phyloP scores from a whole-genome alignment of 2,797 vertebrate species.

The Alca torda region DNA sequence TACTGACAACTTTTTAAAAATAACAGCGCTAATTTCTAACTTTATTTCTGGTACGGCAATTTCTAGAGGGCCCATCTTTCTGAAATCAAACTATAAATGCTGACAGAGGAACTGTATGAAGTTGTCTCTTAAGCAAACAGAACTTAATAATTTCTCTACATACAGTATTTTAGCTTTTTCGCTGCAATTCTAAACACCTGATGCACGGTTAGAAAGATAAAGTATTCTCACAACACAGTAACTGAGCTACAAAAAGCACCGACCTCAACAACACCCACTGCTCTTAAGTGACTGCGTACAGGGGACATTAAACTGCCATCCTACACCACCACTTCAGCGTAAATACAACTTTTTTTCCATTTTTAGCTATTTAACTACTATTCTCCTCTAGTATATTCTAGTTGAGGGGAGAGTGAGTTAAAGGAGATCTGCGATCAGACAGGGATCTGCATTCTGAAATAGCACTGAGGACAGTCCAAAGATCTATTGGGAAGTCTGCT shows the following conservation, averaged over 20 bases:
- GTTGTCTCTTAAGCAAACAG: not conserved
- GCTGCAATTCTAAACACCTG: not conserved
- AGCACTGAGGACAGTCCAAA: not conserved
- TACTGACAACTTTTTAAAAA: not conserved
- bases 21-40: not conserved
- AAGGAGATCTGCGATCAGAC: not conserved
- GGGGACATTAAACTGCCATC: not conserved
- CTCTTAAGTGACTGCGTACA: not conserved
- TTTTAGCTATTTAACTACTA: not conserved
- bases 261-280: no score
- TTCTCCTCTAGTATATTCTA: not conserved
- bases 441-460: not conserved
- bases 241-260: not conserved
- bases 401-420: not conserved
- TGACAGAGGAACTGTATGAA: not conserved
- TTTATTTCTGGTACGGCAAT: not conserved
- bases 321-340: not conserved
- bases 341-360: not conserved
- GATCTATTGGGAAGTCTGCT: not conserved
- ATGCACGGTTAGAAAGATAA: not conserved
- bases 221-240: not conserved
- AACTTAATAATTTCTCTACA: not conserved
- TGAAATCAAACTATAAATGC: not conserved
- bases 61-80: not conserved
- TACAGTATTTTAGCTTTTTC: not conserved